A percentile compares a stretch with the other conserved stretches of the same genome.
phyloP scores from a whole-genome alignment of 92 coral and sea anemone species.

The Porites lobata region DNA sequence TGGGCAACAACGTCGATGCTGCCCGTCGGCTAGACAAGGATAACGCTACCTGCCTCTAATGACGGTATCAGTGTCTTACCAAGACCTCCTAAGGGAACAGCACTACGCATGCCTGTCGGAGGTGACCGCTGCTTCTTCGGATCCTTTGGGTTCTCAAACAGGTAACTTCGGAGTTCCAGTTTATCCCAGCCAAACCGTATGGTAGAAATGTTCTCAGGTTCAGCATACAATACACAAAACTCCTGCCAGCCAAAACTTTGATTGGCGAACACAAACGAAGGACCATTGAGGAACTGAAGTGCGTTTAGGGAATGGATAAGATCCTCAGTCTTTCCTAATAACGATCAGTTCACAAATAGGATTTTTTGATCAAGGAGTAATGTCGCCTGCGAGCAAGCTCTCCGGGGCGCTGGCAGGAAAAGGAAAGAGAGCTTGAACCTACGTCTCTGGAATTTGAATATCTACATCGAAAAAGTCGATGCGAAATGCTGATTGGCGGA shows the following conservation, averaged over 20 bases:
- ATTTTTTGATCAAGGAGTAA: neutral
- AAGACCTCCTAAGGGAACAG: constrained; percentile 58
- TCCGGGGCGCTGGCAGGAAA: too few relatives aligned
- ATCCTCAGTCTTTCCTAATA: constrained; percentile 9
- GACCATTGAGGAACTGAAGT: constrained; percentile 54
- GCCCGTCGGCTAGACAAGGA: too few relatives aligned
- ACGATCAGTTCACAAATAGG: neutral
- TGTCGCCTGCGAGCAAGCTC: neutral
- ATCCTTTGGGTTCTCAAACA: constrained; percentile 29
- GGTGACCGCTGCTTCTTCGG: constrained; percentile 50
- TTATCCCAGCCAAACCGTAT: constrained; percentile 49
- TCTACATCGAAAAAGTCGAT: too few relatives aligned
- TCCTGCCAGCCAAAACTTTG: constrained; percentile 50
- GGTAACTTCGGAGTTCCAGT: constrained; percentile 27
- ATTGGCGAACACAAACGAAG: constrained; percentile 46
- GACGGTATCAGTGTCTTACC: constrained; percentile 14
- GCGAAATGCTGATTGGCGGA: too few relatives aligned
- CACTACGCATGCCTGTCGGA: constrained; percentile 59
- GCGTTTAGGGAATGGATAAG: constrained; percentile 33
- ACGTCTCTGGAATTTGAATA: too few relatives aligned
- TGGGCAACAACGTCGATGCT: too few relatives aligned
- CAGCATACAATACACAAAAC: constrained; percentile 40
- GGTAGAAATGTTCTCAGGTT: constrained; percentile 57
- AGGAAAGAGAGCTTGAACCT: too few relatives aligned
- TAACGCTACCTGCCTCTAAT: too few relatives aligned